Conservation (phyloP, 2,888 invertebrate species). For the Andrena chrysosceles region DNA sequence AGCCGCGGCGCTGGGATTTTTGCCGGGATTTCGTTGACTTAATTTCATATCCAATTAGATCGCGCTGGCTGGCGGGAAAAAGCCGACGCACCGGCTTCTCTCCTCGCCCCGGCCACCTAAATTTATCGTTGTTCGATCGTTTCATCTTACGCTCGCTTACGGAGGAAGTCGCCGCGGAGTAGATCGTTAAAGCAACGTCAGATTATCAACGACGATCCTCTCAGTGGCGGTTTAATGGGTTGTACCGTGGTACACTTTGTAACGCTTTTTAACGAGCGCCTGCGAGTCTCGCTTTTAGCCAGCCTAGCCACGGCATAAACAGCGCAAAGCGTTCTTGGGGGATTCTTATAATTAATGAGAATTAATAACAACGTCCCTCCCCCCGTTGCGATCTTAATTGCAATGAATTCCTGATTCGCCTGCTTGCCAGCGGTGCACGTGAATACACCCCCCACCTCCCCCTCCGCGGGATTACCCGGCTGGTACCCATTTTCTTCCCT, state of each 20-base stretch:
- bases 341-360: constrained; percentile 37
- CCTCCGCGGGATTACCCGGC: neutral
- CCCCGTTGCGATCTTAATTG: constrained; percentile 41
- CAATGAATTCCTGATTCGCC: constrained; percentile 46
- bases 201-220: constrained; percentile 21
- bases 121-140: constrained; percentile 23
- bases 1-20: constrained; percentile 75
- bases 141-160: neutral
- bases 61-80: constrained; percentile 64
- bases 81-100: constrained; percentile 20
- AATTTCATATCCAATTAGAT: constrained; percentile 84
- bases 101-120: neutral
- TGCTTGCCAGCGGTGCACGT: constrained; percentile 31
- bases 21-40: constrained; percentile 82
- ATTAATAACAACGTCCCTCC: constrained; percentile 32
- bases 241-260: neutral
- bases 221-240: neutral
- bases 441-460: neutral
- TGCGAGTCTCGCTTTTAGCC: constrained; percentile 16
- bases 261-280: constrained; percentile 33
- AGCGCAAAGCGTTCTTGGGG: constrained; percentile 18
- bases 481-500: constrained; percentile 6
- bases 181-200: constrained; percentile 9
- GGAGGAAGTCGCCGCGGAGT: neutral
- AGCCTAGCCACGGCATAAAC: constrained; percentile 9